Evolutionary conservation across 2,113 vertebrate species (phyloP).

Genomic region (Eurystomus gularis): DNA sequence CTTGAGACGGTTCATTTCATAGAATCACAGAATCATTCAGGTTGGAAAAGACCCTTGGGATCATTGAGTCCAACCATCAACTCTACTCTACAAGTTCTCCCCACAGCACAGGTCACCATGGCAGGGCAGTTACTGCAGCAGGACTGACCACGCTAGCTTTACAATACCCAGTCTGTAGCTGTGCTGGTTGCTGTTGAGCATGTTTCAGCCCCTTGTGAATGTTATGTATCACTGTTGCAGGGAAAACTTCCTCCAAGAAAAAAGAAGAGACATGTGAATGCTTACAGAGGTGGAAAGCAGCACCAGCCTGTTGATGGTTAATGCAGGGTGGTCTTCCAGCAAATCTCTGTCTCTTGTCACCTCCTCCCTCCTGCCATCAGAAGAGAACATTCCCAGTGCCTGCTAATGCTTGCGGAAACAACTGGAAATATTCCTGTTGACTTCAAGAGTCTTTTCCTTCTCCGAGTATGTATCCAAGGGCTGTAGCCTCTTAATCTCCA

Average conservation of each 20-base stretch:
- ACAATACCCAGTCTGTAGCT: neutral
- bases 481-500: neutral
- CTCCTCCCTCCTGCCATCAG: neutral
- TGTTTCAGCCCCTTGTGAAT: neutral
- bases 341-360: neutral
- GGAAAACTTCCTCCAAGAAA: neutral
- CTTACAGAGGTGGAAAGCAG: neutral
- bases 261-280: accelerated
- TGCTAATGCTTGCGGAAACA: neutral
- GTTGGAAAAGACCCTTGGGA: too few relatives aligned
- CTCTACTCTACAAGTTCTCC: too few relatives aligned
- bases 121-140: neutral
- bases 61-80: too few relatives aligned
- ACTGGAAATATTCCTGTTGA: neutral
- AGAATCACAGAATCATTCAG: too few relatives aligned
- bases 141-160: neutral
- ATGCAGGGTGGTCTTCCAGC: neutral
- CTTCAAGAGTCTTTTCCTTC: neutral
- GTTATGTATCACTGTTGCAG: neutral
- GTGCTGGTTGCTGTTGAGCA: neutral
- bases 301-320: neutral
- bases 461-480: neutral
- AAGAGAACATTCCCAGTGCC: accelerated
- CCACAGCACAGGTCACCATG: neutral
- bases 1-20: neutral